phyloP scores from a whole-genome alignment of 2,888 invertebrate genomes.

The Hedya salicella region DNA sequence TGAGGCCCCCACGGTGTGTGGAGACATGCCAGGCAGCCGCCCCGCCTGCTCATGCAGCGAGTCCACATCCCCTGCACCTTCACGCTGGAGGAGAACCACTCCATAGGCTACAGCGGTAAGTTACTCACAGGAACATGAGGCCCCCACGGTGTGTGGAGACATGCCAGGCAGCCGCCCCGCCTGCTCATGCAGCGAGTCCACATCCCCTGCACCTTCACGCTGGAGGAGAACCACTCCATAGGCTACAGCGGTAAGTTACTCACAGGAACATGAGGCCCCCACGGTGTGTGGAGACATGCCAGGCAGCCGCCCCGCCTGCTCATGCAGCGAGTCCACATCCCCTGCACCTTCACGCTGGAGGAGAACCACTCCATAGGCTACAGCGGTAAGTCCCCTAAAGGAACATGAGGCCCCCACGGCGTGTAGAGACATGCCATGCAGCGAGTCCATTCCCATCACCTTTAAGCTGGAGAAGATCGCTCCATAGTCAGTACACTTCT shows the following conservation, averaged over 20 bases:
- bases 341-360: slow-evolving; percentile 91
- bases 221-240: slow-evolving; percentile 88
- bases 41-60: slow-evolving; percentile 80
- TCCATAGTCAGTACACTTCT: too few relatives aligned
- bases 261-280: slow-evolving; percentile 46
- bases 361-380: slow-evolving; percentile 89
- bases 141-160: slow-evolving; percentile 80
- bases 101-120: slow-evolving; percentile 89
- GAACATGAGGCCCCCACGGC: too few relatives aligned
- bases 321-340: slow-evolving; percentile 87
- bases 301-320: slow-evolving; percentile 88
- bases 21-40: slow-evolving; percentile 86
- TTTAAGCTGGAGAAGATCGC: too few relatives aligned
- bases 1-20: slow-evolving; percentile 75
- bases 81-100: slow-evolving; percentile 89
- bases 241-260: slow-evolving; percentile 88
- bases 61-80: slow-evolving; percentile 93
- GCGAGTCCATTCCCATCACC: too few relatives aligned
- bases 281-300: slow-evolving; percentile 79
- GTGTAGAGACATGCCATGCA: too few relatives aligned
- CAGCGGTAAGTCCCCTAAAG: slow-evolving; percentile 82
- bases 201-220: slow-evolving; percentile 92
- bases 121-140: slow-evolving; percentile 34
- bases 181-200: slow-evolving; percentile 84
- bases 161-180: slow-evolving; percentile 88